Conservation (phyloP, 2,113 vertebrate genomes). For the Hyla sarda region DNA sequence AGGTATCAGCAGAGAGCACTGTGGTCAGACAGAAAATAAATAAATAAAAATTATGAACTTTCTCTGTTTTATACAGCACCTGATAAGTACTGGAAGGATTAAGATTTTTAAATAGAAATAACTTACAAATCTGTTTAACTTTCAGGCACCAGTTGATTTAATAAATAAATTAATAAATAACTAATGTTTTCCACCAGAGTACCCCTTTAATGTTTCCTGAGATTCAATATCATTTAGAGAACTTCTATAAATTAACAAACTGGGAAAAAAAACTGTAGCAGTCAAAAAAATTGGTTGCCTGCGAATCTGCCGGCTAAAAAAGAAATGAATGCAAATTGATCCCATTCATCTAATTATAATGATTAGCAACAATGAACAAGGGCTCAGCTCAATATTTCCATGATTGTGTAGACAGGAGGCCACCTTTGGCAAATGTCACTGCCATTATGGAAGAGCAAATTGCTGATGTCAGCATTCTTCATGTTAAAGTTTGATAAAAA, state of each 20-base stretch:
- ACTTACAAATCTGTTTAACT: no score
- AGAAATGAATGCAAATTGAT: constrained; percentile 6
- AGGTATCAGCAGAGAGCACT: no score
- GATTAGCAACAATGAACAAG: background rate
- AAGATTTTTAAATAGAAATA: no score
- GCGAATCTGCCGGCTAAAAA: background rate
- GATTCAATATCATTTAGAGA: background rate
- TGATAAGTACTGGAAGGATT: no score
- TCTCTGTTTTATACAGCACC: no score
- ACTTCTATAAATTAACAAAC: background rate
- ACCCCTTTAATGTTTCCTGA: background rate
- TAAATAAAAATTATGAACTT: no score
- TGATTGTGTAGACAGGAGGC: background rate
- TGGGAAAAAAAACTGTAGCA: background rate
- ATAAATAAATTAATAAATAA: no score
- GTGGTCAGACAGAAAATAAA: no score
- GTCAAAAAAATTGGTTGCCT: background rate
- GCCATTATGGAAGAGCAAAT: background rate
- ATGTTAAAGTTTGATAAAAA: background rate
- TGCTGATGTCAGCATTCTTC: background rate
- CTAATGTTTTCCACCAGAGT: no score
- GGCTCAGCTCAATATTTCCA: background rate
- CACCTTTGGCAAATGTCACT: background rate
- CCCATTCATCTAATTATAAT: background rate
- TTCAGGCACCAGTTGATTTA: no score